Percentiles rank a stretch among this genome's conserved stretches.
These are phyloP conservation scores for Benthosema pterotum DNA, from an alignment of 2,797 vertebrate genomes.

Conservation along the genomic window DNA sequence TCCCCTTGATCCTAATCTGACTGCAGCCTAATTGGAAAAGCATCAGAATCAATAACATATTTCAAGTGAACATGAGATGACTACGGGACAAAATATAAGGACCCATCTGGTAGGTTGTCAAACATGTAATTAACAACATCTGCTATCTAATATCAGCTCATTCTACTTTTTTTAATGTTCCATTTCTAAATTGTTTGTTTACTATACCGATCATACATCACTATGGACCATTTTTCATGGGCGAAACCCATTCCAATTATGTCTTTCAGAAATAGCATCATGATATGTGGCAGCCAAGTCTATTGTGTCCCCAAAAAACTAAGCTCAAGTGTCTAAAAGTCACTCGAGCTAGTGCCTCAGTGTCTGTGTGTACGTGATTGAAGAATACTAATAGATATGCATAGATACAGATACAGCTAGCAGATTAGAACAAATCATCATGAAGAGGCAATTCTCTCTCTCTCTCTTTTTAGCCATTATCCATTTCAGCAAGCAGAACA, in stretches of 20 bases:
- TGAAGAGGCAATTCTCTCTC: slow-evolving; percentile 5
- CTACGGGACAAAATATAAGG: slow-evolving; percentile 15
- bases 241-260: no score
- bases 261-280: no score
- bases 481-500: slow-evolving; percentile 6
- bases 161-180: neutral
- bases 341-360: no score
- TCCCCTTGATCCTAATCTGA: neutral
- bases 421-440: slow-evolving; percentile 4
- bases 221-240: no score
- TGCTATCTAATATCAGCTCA: neutral
- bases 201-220: no score
- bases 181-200: no score
- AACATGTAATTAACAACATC: slow-evolving; percentile 22
- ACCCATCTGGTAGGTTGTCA: slow-evolving; percentile 16
- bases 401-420: neutral
- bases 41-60: slow-evolving; percentile 39
- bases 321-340: no score
- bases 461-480: no score
- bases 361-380: no score
- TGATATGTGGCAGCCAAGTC: no score
- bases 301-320: no score
- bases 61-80: slow-evolving; percentile 36
- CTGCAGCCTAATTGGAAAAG: slow-evolving; percentile 25
- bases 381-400: no score